phyloP scores from a whole-genome alignment of 2,797 vertebrate species.

The Pantherophis alleghaniensis region DNA sequence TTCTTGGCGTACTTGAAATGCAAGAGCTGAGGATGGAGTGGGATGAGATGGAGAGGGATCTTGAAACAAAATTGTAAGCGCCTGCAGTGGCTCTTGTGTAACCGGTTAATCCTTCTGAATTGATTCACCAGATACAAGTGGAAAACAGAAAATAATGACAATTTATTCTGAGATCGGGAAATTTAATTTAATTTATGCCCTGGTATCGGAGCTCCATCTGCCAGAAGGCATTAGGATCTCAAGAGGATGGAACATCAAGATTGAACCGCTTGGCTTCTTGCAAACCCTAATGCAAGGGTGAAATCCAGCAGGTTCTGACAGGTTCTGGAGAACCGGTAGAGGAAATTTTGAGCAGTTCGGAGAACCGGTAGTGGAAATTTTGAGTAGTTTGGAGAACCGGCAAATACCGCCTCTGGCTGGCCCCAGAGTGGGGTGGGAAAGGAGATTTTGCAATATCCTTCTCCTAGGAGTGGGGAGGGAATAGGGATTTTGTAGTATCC shows the following conservation, averaged over 20 bases:
- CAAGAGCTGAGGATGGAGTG: background rate
- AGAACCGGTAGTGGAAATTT: too few species aligned
- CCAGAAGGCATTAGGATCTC: background rate
- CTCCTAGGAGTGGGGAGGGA: too few species aligned
- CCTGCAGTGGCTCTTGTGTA: background rate
- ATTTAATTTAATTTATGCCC: background rate
- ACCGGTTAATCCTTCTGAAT: background rate
- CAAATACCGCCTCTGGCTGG: too few species aligned
- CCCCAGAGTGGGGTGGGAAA: too few species aligned
- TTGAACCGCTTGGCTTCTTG: too few species aligned
- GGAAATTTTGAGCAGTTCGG: too few species aligned
- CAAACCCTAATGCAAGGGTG: too few species aligned
- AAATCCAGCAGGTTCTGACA: too few species aligned
- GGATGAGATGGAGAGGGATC: background rate
- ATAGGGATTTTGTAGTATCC: too few species aligned
- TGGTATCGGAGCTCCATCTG: background rate
- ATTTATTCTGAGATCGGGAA: background rate
- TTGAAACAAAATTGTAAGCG: background rate
- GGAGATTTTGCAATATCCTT: too few species aligned
- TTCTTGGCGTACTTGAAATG: background rate
- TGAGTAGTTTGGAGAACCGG: too few species aligned
- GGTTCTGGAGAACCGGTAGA: too few species aligned
- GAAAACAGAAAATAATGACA: background rate
- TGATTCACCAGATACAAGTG: background rate
- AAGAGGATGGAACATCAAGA: background rate